Evolutionary conservation across 30 jellyfish, hydroid and myxozoan species (phyloP), one percentile per base, ranked within the genome.

Genomic region (Hydractinia echinata): DNA sequence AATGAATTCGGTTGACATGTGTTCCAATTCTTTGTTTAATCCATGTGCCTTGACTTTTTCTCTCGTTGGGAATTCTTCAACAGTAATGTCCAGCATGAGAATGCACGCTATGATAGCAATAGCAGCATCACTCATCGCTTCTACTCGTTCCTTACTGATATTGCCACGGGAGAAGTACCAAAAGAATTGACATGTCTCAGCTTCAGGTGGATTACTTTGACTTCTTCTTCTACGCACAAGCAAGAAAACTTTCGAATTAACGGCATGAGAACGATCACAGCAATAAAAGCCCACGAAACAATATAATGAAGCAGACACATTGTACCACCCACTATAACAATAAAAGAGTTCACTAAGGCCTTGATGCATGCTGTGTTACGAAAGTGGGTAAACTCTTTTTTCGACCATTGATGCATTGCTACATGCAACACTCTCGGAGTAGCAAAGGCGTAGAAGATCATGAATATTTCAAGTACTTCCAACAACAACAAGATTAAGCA

Each of bases 121-220:
- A 21, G 87, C 87, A 7, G 87, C 87, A 16, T 80, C 87, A 30
- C 81, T 61, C 87, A 80, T 80, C 16, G 79, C 87, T 61, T 80
- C 87, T 30, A 80, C 79, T 6, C 87, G 81, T 55, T 80, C 87
- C 39, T 80, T 80, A 5, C 71, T 51, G 16, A 80, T 80, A 49
- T 80, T 62, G 15, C 87, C 87, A 48, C 61, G 64, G 64, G 87
- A 19, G 73, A 20, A 80, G 44, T 8, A 61, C 51, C 9, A 80
- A 55, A 60, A 80, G 52, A 80, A 80, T 20, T 58, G 67, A 44
- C 79, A 80, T 60, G 64, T 80, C 8, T 80, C 87, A 50, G 51
- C 49, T 66, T 80, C 67, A 21, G n/a, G 18, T 7, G 48, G 4
- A 7, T 60, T 77, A 8, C 51, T 15, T 49, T 44, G 39, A 52